These are phyloP conservation scores for Drosophila trichaetosa DNA, from an alignment of 2,888 invertebrate genomes.

Conservation along the genomic window DNA sequence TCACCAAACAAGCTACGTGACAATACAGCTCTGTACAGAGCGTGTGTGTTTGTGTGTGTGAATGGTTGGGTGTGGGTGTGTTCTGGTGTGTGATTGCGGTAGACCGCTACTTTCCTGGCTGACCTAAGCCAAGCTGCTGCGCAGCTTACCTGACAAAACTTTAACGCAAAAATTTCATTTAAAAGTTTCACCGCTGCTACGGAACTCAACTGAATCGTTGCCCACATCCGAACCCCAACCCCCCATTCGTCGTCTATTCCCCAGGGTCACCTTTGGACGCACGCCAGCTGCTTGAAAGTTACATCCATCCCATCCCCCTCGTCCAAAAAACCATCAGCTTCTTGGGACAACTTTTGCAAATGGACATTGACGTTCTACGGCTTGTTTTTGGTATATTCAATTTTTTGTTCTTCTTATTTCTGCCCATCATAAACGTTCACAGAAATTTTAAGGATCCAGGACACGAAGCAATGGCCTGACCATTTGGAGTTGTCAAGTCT, in stretches of 20 bases:
- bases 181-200: constrained; percentile 66
- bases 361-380: constrained; percentile 73
- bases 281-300: constrained; percentile 72
- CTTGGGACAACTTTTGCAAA: constrained; percentile 72
- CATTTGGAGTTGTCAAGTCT: constrained; percentile 11
- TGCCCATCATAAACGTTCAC: constrained; percentile 65
- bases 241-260: not conserved
- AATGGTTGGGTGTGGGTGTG: constrained; percentile 16
- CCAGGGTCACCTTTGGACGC: constrained; percentile 35
- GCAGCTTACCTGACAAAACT: constrained; percentile 75
- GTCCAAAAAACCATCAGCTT: constrained; percentile 37
- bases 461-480: constrained; percentile 18
- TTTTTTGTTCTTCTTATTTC: constrained; percentile 25
- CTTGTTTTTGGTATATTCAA: constrained; percentile 43
- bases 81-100: constrained; percentile 61
- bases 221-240: not conserved
- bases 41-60: constrained; percentile 15
- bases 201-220: constrained; percentile 22
- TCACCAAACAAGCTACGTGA: constrained; percentile 80
- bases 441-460: constrained; percentile 48
- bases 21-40: constrained; percentile 61
- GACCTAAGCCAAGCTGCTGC: constrained; percentile 71
- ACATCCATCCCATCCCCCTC: not conserved
- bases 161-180: constrained; percentile 80
- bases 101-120: constrained; percentile 63